Evolutionary conservation across 2,113 vertebrate species (phyloP).

Genomic region (Lophotis ruficrista): DNA sequence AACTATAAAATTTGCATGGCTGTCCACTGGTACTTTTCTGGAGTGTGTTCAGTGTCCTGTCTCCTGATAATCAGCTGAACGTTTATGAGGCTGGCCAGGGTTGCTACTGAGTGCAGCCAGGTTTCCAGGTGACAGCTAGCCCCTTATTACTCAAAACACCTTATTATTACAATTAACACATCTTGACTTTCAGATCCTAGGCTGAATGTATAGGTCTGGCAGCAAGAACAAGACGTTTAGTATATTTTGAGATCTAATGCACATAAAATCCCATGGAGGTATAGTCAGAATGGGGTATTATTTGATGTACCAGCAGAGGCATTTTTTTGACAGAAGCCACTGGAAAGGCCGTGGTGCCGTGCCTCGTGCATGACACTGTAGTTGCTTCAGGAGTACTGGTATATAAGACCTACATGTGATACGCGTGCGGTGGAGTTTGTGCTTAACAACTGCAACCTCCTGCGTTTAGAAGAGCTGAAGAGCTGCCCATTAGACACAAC

Average conservation of each 20-base stretch:
- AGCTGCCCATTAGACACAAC: background rate
- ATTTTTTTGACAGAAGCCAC: background rate
- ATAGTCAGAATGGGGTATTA: background rate
- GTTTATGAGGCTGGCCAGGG: background rate
- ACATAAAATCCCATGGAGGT: background rate
- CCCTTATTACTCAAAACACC: background rate
- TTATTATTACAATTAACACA: background rate
- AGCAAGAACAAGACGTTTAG: background rate
- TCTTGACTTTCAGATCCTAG: background rate
- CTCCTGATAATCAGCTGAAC: background rate
- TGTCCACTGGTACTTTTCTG: background rate
- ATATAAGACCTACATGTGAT: background rate
- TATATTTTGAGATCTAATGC: background rate
- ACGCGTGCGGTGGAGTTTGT: background rate
- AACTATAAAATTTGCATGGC: background rate
- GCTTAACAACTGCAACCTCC: background rate
- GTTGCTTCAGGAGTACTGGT: background rate
- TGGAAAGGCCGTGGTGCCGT: background rate
- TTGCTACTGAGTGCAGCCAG: background rate
- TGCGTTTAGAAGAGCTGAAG: background rate
- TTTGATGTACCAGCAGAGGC: background rate
- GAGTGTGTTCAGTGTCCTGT: background rate
- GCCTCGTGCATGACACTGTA: background rate
- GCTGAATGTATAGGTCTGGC: background rate
- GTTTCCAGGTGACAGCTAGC: background rate